Evolutionary conservation across 1,140 invertebrate genomes (phyloP).

Genomic region (Lordiphosa clarofinis): DNA sequence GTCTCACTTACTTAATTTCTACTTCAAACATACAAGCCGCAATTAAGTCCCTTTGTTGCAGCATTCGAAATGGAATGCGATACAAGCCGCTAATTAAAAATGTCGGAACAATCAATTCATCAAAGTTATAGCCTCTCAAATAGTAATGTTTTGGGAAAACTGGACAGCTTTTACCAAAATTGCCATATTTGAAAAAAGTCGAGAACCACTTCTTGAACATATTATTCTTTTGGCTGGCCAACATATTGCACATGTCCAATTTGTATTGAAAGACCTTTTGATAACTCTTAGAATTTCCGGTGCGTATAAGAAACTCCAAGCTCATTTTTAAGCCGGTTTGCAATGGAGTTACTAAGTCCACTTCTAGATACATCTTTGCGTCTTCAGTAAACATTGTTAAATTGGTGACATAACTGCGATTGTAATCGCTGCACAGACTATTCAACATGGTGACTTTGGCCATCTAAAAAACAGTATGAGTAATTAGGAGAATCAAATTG

Average conservation of each 20-base stretch:
- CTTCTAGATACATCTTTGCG: conserved; percentile 15
- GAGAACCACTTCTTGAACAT: conserved; percentile 42
- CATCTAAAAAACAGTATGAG: background rate
- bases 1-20: conserved; percentile 20
- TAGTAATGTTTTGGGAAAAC: conserved; percentile 18
- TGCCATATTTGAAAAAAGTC: conserved; percentile 17
- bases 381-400: conserved; percentile 14
- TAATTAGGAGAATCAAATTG: too few species aligned
- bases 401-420: conserved; percentile 29
- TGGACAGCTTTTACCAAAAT: conserved; percentile 23
- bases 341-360: conserved; percentile 19
- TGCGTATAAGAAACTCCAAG: too few species aligned
- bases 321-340: conserved; percentile 12
- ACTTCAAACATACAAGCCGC: conserved; percentile 14
- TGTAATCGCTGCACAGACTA: conserved; percentile 9
- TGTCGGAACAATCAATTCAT: conserved; percentile 8
- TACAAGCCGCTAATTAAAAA: conserved; percentile 21
- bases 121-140: conserved; percentile 10
- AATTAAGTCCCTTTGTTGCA: too few species aligned
- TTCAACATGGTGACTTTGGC: conserved; percentile 1
- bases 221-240: conserved; percentile 16
- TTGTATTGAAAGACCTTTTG: conserved; percentile 29
- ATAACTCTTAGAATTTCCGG: too few species aligned
- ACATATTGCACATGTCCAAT: conserved; percentile 37
- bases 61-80: conserved; percentile 20